Evolutionary conservation across 2,888 invertebrate genomes (phyloP).

Genomic region (Drosophila sordidula): DNA sequence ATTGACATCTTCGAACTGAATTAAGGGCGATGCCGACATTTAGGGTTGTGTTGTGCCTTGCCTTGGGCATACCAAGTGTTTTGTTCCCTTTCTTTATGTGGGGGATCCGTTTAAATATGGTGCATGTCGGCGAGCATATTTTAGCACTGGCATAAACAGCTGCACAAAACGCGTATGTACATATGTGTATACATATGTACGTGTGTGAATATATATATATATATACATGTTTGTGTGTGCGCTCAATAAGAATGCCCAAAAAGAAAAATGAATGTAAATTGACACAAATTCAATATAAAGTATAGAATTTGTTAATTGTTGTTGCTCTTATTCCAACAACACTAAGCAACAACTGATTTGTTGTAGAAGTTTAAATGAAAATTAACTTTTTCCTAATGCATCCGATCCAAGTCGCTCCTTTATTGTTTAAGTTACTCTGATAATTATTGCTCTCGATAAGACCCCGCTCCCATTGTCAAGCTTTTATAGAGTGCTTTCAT

Average conservation of each 20-base stretch:
- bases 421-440: not conserved
- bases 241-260: too few species aligned
- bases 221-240: too few species aligned
- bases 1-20: slow-evolving; percentile 35
- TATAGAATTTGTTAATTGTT: not conserved
- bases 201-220: too few species aligned
- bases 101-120: slow-evolving; percentile 15
- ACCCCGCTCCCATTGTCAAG: not conserved
- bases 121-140: slow-evolving; percentile 12
- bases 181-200: not conserved
- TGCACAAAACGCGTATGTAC: too few species aligned
- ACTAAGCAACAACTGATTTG: not conserved
- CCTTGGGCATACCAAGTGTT: slow-evolving; percentile 23
- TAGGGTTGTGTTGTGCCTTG: slow-evolving; percentile 37
- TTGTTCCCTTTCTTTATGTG: slow-evolving; percentile 1
- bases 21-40: slow-evolving; percentile 31
- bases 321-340: not conserved
- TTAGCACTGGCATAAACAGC: slow-evolving; percentile 20
- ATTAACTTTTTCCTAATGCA: not conserved
- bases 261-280: too few species aligned
- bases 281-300: not conserved
- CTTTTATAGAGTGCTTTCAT: not conserved
- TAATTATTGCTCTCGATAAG: slow-evolving; percentile 2
- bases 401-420: not conserved
- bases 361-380: not conserved